A percentile compares a stretch with the other conserved stretches of the same genome.
Conservation (phyloP, 2,113 vertebrate species). For the Eudyptes chrysolophus region DNA sequence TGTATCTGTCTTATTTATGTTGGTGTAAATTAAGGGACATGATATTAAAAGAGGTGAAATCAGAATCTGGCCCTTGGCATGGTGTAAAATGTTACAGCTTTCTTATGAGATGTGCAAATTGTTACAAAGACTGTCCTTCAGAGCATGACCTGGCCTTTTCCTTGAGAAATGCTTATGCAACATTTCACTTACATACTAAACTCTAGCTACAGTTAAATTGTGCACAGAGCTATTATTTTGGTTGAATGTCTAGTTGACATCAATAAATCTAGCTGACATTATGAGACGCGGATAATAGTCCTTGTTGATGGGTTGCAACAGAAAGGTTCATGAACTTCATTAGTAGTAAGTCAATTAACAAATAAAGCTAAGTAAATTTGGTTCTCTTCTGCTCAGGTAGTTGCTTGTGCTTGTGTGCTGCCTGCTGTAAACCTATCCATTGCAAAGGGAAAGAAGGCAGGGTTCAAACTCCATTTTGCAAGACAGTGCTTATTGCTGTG, state of each 20-base stretch:
- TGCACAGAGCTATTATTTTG: neutral
- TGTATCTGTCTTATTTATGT: neutral
- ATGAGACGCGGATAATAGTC: neutral
- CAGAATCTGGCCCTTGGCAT: neutral
- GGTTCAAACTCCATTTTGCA: neutral
- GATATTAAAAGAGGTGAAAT: neutral
- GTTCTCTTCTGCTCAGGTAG: neutral
- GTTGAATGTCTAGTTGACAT: neutral
- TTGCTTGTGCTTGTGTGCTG: neutral
- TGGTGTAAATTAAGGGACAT: neutral
- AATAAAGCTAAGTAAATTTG: neutral
- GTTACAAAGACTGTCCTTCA: neutral
- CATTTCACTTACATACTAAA: neutral
- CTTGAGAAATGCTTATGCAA: conserved; percentile 11
- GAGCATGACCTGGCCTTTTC: neutral
- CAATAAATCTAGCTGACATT: neutral
- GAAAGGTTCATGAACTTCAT: neutral
- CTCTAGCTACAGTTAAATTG: neutral
- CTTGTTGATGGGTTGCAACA: neutral
- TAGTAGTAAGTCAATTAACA: neutral
- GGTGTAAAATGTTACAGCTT: neutral
- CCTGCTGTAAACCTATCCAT: neutral
- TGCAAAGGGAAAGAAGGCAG: neutral
- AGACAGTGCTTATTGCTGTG: neutral
- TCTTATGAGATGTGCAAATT: neutral